Evolutionary conservation across 2,888 invertebrate species (phyloP).

Genomic region (Brachyopa scutellaris): DNA sequence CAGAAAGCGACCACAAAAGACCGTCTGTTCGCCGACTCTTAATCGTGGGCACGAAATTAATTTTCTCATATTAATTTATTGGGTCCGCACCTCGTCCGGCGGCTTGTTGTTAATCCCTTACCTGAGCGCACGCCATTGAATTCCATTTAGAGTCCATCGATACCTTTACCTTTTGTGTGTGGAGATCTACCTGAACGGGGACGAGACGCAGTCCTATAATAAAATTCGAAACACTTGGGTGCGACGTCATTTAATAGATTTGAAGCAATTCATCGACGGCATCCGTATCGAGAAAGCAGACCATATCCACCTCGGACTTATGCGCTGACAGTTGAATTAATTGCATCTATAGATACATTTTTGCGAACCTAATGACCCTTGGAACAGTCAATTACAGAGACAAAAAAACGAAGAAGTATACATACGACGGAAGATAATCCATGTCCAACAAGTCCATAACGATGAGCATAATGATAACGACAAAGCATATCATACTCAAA

Average conservation of each 20-base stretch:
- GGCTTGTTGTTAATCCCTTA: conserved; percentile 34
- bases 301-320: neutral
- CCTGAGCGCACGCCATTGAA: conserved; percentile 51
- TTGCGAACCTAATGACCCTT: conserved; percentile 66
- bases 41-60: conserved; percentile 64
- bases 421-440: neutral
- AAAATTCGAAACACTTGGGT: conserved; percentile 25
- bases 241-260: conserved; percentile 12
- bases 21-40: conserved; percentile 10
- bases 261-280: conserved; percentile 17
- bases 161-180: neutral
- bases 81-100: conserved; percentile 60
- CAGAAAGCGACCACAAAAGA: neutral
- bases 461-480: conserved; percentile 65
- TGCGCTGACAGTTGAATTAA: conserved; percentile 57
- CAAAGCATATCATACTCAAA: conserved; percentile 62
- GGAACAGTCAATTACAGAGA: conserved; percentile 18
- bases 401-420: no score
- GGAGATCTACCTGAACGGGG: neutral
- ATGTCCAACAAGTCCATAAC: conserved; percentile 71
- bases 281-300: conserved; percentile 31
- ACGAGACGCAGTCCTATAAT: neutral
- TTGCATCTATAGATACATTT: conserved; percentile 40
- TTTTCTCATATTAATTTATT: conserved; percentile 67
- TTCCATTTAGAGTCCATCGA: conserved; percentile 24